These are phyloP conservation scores for Oncorhynchus gorbuscha DNA, from an alignment of 2,113 vertebrate species.

Conservation along the genomic window DNA sequence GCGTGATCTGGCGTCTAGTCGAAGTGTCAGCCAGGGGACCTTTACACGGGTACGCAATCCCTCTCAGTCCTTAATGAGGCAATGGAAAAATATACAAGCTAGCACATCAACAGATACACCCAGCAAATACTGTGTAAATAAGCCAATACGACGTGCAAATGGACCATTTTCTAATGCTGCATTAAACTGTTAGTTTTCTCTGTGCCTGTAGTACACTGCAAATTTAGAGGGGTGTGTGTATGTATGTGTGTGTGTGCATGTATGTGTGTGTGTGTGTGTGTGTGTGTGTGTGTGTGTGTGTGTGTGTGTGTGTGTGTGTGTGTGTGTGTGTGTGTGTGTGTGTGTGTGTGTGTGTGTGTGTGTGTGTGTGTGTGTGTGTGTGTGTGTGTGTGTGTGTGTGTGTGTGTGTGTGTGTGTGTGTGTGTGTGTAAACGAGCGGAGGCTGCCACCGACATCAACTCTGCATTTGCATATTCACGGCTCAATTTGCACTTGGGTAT, in stretches of 20 bases:
- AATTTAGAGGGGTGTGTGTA: slow-evolving; percentile 33
- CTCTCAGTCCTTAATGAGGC: slow-evolving; percentile 68
- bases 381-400: slow-evolving; percentile 27
- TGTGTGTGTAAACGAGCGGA: slow-evolving; percentile 78
- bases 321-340: slow-evolving; percentile 38
- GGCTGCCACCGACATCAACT: slow-evolving; percentile 80
- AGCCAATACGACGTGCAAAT: slow-evolving; percentile 62
- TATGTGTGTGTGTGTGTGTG: background rate
- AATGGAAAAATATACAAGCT: slow-evolving; percentile 52
- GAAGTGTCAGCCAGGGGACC: slow-evolving; percentile 63
- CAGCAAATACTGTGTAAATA: slow-evolving; percentile 63
- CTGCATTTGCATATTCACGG: slow-evolving; percentile 94
- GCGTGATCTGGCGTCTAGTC: slow-evolving; percentile 67
- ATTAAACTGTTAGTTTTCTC: slow-evolving; percentile 63
- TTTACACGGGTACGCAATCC: slow-evolving; percentile 53
- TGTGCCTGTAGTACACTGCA: slow-evolving; percentile 2
- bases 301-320: slow-evolving; percentile 67
- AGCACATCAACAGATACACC: slow-evolving; percentile 53
- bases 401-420: slow-evolving; percentile 60
- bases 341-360: slow-evolving; percentile 29
- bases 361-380: slow-evolving; percentile 28
- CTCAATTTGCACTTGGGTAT: slow-evolving; percentile 98
- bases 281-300: slow-evolving; percentile 38
- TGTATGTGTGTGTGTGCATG: no score
- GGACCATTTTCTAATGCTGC: slow-evolving; percentile 64